Base-by-base conservation (phyloP, 1,140 invertebrate species). In the Centruroides vittatus region DNA sequence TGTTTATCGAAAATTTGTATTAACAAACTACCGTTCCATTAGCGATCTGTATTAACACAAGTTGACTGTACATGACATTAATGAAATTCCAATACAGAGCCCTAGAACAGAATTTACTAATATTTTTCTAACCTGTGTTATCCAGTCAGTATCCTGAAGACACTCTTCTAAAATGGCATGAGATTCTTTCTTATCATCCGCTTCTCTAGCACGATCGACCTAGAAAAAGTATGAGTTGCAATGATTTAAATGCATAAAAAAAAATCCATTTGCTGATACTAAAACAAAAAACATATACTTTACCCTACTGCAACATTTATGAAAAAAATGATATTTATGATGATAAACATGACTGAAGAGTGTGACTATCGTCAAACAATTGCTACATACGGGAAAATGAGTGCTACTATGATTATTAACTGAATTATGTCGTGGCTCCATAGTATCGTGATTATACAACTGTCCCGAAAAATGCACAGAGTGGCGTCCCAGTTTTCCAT, bases 81-180 rank as follows among this genome's bases (percentile, higher is more conserved):
- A 23, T 23, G 23, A 23, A 23, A 2, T 23, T 23, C 23, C 23
- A 23, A 23, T 23, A 23, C 23, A 23, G 2, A 23, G 23, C 23
- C 23, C 23, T 1, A 23, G 23, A 23, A 23, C 2, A 2, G 23
- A 23, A 23, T 23, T 23, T 23, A 23, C 23, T 23, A 23, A 23
- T 23, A 23, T 9, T 12, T 13, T 65, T 67, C 63, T 70, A 74
- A 89, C 88, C 81, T 88, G 83, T 72, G 84, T 85, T 35, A 90
- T 76, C 87, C 88, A 91, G 57, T 79, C 74, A 75, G 87, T 86
- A 70, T 90, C 87, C 1, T 86, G 86, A 36, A 92, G 74, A 66
- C 91, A 76, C 76, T 90, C 86, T 69, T 90, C 89, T 36, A 92
- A 78, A 70, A 92, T 86, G 70, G 85, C 81, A n/a, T 88, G 89